Evolutionary conservation across 1,140 invertebrate genomes (phyloP), one percentile per base, ranked within the genome.

Genomic region (Trichomalopsis sarcophagae): DNA sequence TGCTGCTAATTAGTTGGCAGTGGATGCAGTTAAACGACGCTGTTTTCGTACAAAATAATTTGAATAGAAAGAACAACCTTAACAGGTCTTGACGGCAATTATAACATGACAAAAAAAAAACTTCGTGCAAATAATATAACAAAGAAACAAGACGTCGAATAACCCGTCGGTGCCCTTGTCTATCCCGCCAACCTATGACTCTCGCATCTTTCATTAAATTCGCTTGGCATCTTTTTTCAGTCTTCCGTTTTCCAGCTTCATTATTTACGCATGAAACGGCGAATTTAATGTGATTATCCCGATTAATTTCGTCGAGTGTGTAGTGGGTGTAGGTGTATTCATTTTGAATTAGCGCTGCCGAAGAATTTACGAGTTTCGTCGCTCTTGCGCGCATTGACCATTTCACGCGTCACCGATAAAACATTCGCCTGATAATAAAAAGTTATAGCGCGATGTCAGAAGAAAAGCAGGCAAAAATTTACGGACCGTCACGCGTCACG

Each of bases 361-460:
- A 78, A 62, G 76, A 14, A 84, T 84, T 84, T 84, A 84, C 83
- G 83, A 84, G 77, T 84, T 81, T 81, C 83, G 77, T 80, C 83
- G 83, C 77, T 80, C 81, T 84, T 76, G 79, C 81, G 73, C 79
- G 75, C 68, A 62, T 84, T 81, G 84, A 36, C 84, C 84, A 85
- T 85, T 85, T 85, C 78, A 81, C 62, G 84, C 79, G 84, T 85
- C 79, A 77, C 84, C 84, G 84, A 81, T 85, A 85, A 85, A 85
- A 85, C 84, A 85, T 85, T 85, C 62, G 55, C 40, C 84, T 77
- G 79, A 85, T 85, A 85, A 85, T 85, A 85, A 85, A 85, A 73
- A 85, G 79, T 85, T 85, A 85, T 85, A 77, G 84, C 79, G 17
- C 79, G 23, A 81, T 69, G 84, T 85, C 84, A 85, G 81, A 85